Evolutionary conservation across 92 coral and sea anemone species (phyloP), one percentile per base, ranked within the genome.

Genomic region (Zoanthus sansibaricus): DNA sequence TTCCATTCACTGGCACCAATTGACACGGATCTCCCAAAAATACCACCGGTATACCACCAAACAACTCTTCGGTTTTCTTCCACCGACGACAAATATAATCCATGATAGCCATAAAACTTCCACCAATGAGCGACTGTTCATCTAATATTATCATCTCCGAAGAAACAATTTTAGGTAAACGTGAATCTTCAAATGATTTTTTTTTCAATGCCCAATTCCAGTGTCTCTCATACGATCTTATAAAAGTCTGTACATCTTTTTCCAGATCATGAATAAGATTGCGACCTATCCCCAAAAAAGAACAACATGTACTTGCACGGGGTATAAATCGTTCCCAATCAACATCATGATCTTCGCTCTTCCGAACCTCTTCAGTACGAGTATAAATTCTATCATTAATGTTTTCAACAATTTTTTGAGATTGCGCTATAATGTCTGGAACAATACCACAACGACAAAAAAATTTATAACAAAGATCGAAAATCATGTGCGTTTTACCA

Each of bases 401-500:
- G 45, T 71, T 71, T 8, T 14, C 45, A 3, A 44, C 75, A 14
- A 71, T 4, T 9, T 71, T 71, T 30, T 71, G 42, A 71, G 46
- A 71, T 1, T 32, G 75, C 47, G 75, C 75, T 2, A 32, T 31
- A 8, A 71, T 30, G 9, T 44, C 7, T 8, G 47, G 75, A 6
- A 71, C 46, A 8, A 71, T 4, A 9, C 45, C 75, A 20, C 14
- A 71, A 30, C 46, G 17, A 4, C 31, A 10, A 3, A 31, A 71
- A 30, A 71, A 30, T 21, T 32, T 44, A 9, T 9, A 9, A 9
- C 42, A 31, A 17, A 71, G 0, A 9, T 71, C 75, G 16, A 31
- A 71, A 4, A 71, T 71, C 75, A 30, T 71, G 13, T 71, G 46
- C 44, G 75, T 71, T 17, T 71, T 71, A 25, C 75, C 75, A 30